Conservation (phyloP, 2,113 vertebrate species). For the Sander vitreus region DNA sequence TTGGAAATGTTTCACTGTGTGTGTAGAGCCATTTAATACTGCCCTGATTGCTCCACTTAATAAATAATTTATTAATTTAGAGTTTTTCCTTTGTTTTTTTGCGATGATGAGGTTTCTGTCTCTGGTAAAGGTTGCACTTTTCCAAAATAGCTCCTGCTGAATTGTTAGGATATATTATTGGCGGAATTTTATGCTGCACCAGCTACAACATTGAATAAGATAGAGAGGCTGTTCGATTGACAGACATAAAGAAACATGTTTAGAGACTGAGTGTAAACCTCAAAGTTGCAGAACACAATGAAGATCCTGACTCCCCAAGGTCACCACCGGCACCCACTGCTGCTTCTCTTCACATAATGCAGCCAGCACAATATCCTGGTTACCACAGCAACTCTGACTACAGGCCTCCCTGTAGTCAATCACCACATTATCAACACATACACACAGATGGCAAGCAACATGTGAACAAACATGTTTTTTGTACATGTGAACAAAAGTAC, state of each 20-base stretch:
- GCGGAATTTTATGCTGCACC: neutral
- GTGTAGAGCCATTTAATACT: neutral
- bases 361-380: slow-evolving; percentile 65
- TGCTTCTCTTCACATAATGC: slow-evolving; percentile 56
- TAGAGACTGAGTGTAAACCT: slow-evolving; percentile 29
- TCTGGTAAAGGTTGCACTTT: neutral
- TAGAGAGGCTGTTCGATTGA: neutral
- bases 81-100: slow-evolving; percentile 1
- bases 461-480: neutral
- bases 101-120: neutral
- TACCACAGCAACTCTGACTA: slow-evolving; percentile 80
- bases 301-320: slow-evolving; percentile 75
- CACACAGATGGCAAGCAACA: slow-evolving; percentile 57
- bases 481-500: slow-evolving; percentile 13
- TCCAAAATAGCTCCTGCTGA: neutral
- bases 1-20: slow-evolving; percentile 3
- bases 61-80: neutral
- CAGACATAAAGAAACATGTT: slow-evolving; percentile 32
- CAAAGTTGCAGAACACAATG: slow-evolving; percentile 49
- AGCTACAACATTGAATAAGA: neutral
- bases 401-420: slow-evolving; percentile 56
- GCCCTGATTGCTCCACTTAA: neutral
- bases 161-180: neutral
- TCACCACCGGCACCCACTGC: slow-evolving; percentile 66
- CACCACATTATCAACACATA: slow-evolving; percentile 52